Evolutionary conservation across 2,797 vertebrate species (phyloP), one percentile per base, ranked within the genome.

Genomic region (Myiotriccus ornatus): DNA sequence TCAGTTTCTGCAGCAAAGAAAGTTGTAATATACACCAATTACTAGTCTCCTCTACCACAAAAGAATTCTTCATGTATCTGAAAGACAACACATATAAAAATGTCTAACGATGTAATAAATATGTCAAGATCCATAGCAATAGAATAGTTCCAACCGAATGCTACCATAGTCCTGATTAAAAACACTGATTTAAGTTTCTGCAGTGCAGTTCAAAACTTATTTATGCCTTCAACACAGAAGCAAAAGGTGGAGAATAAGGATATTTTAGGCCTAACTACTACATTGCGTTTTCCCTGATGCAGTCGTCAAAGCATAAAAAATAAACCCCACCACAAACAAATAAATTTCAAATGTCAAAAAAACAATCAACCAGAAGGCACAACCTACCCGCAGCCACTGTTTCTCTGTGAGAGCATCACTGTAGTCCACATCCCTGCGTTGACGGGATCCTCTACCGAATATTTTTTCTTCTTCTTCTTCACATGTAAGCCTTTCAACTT

Each of bases 401-500:
- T 99, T 99, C 92, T 99, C 99, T 0, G 99, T 99, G 93, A 99
- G 98, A 7, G 99, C 96, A 52, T 99, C 99, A 3, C 99, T 99
- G 97, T 99, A 99, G 97, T 99, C 99, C 68, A 99, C 99, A 34
- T 99, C 99, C 22, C 99, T 98, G 46, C 99, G 99, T 16, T 98
- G 98, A 73, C 99, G 99, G 3, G 99, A 99, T 5, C 99, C 99
- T 41, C 99, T 97, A 3, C 99, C 99, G 2, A 99, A 99, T 97
- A 99, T 98, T 95, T 99, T 99, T 96, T 99, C 99, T 57, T 99
- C 98, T 60, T 99, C 99, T 25, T 99, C 99, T 90, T 99, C 99
- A n/a, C 99, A 99, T 0, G 99, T 99, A 49, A 99, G 99, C 39
- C 99, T 98, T 80, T 99, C 99, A 39, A 99, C 99, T 97, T 99